These are phyloP conservation scores for Macropus fuliginosus DNA, from an alignment of 2,797 vertebrate species.

Conservation along the genomic window DNA sequence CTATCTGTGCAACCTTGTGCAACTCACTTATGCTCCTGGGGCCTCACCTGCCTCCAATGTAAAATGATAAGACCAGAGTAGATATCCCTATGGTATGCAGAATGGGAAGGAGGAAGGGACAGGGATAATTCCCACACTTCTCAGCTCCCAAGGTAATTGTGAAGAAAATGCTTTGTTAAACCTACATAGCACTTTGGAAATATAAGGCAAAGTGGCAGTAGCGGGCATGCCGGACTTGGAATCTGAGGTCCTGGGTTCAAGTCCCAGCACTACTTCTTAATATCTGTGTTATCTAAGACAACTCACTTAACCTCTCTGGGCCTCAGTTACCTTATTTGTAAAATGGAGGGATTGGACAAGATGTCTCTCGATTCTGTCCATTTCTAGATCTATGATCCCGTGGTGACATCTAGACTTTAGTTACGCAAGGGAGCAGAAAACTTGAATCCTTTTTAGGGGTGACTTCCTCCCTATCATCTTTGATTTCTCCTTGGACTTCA, in stretches of 20 bases:
- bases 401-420: neutral
- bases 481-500: neutral
- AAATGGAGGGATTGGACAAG: neutral
- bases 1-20: neutral
- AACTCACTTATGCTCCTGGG: neutral
- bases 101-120: neutral
- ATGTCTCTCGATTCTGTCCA: neutral
- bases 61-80: neutral
- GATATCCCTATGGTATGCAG: neutral
- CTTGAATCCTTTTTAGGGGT: neutral
- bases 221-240: neutral
- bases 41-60: neutral
- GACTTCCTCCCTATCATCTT: neutral
- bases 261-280: neutral
- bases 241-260: neutral
- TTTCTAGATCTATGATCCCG: neutral
- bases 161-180: neutral
- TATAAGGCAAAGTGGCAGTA: neutral
- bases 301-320: neutral
- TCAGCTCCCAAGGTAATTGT: neutral
- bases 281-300: neutral
- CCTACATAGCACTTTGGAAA: neutral
- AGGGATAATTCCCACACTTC: neutral
- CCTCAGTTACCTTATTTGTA: neutral
- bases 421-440: neutral